Base-by-base conservation (phyloP, 2,797 vertebrate species). In the Alosa sapidissima region DNA sequence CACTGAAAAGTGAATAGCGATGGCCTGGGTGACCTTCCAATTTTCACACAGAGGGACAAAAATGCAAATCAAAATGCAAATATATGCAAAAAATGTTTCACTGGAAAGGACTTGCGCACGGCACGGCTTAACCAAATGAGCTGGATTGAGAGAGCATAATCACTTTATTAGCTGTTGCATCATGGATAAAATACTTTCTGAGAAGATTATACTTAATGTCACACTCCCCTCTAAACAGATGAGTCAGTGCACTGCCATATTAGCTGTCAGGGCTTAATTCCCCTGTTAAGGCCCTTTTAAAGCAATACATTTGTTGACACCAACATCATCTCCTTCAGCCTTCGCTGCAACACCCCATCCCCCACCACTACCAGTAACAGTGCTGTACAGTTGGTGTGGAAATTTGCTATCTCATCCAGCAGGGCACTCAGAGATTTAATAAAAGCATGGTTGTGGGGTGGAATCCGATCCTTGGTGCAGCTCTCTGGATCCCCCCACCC, bases 401-500 rank as follows among this genome's bases (percentile, higher is more conserved):
- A 78, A 78, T 47, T 16, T 78, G 72, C 72, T 45, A 41, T 78
- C 72, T 78, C 72, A 78, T 78, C 72, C 72, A 78, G 72, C 72
- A 24, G 2, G 8, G 7, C 58, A 62, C 58, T 19, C 5, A 47
- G 36, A 78, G 72, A 78, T 78, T 78, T 78, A 78, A 47, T 78
- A 78, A 47, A 78, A 78, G 36, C 41, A 47, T 19, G 72, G 72
- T 78, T 21, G 36, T 78, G 7, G 72, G 72, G 41, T 47, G 72
- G 72, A 78, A 78, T 47, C 9, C 5, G 41, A 78, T 78, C 72
- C 72, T 78, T 78, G 72, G 41, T 19, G 41, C 72, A 78, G 72
- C 36, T 21, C 41, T 78, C 72, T 78, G 72, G 16, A 78, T 78
- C 19, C 72, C 72, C 72, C 72, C 72, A 33, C 62, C 62, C 28